These are phyloP conservation scores for Sicus ferrugineus DNA, from an alignment of 2,888 invertebrate species.

Conservation along the genomic window DNA sequence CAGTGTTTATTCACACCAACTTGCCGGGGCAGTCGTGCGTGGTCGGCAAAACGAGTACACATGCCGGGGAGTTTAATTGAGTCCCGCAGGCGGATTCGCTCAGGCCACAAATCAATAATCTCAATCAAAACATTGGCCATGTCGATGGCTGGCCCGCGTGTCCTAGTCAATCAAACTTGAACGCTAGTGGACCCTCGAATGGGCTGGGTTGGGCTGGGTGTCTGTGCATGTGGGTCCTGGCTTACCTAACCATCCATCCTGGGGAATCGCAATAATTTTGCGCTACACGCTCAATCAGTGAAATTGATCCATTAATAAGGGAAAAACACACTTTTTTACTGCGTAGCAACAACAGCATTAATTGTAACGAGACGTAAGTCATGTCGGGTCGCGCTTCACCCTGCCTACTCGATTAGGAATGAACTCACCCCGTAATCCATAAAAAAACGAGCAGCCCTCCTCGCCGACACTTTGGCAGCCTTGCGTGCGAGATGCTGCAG, in stretches of 20 bases:
- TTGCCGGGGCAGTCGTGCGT: too few species aligned
- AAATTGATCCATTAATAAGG: slow-evolving; percentile 20
- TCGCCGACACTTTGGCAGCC: slow-evolving; percentile 21
- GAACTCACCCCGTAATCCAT: slow-evolving; percentile 49
- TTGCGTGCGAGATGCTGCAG: not conserved
- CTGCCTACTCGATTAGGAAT: slow-evolving; percentile 53
- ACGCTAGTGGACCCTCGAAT: not conserved
- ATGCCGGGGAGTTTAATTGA: not conserved
- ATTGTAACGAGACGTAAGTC: slow-evolving; percentile 25
- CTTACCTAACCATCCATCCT: slow-evolving; percentile 7
- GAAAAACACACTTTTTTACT: slow-evolving; percentile 35
- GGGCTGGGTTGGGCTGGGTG: too few species aligned
- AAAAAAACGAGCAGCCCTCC: slow-evolving; percentile 32
- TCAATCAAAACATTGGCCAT: not conserved
- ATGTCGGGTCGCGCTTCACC: slow-evolving; percentile 24
- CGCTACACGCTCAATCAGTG: slow-evolving; percentile 37
- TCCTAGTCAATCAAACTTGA: slow-evolving; percentile 7
- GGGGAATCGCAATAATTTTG: slow-evolving; percentile 35
- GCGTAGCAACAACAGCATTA: not conserved
- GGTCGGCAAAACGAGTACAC: slow-evolving; percentile 8
- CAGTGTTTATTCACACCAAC: too few species aligned
- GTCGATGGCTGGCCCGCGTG: not conserved
- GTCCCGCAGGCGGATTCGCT: not conserved
- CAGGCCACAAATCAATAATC: not conserved
- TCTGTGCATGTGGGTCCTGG: slow-evolving; percentile 8